Percentiles rank a stretch among this genome's conserved stretches.
Conservation (phyloP, 2,888 invertebrate species). For the Neria commutata region DNA sequence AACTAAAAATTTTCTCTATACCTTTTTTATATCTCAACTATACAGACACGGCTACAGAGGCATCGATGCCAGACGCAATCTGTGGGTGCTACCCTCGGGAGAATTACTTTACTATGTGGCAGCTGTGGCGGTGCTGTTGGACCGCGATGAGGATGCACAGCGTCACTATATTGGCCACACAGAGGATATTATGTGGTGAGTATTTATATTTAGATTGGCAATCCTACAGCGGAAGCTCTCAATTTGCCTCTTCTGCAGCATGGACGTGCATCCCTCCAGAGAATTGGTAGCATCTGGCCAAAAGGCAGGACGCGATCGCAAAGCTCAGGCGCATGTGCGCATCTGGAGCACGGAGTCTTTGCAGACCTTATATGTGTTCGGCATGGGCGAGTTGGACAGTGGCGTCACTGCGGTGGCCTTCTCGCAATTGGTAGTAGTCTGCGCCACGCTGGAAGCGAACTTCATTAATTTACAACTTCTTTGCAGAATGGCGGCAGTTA, state of each 20-base stretch:
- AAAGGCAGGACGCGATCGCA: constrained; percentile 79
- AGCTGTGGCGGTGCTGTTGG: constrained; percentile 86
- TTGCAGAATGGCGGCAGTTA: constrained; percentile 86
- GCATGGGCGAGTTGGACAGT: constrained; percentile 87
- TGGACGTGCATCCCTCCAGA: constrained; percentile 87
- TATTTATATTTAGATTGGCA: neutral
- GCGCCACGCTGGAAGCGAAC: neutral
- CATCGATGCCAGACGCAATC: constrained; percentile 84
- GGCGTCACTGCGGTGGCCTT: constrained; percentile 89
- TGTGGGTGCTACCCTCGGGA: constrained; percentile 92
- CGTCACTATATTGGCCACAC: constrained; percentile 90
- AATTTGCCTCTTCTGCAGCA: too few species aligned
- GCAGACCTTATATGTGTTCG: constrained; percentile 87
- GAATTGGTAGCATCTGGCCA: constrained; percentile 91
- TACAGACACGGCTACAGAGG: constrained; percentile 90
- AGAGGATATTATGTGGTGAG: constrained; percentile 89
- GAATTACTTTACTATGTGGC: constrained; percentile 93
- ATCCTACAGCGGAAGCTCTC: too few species aligned
- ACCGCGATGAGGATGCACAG: constrained; percentile 85
- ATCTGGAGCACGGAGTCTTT: constrained; percentile 92
- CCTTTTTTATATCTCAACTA: too few species aligned
- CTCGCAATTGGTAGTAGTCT: constrained; percentile 75
- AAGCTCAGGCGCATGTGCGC: constrained; percentile 86
- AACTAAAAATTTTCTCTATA: too few species aligned
- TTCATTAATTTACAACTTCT: neutral